Evolutionary conservation across 2,113 vertebrate species (phyloP), one percentile per base, ranked within the genome.

Genomic region (Notarius quadriscutis): DNA sequence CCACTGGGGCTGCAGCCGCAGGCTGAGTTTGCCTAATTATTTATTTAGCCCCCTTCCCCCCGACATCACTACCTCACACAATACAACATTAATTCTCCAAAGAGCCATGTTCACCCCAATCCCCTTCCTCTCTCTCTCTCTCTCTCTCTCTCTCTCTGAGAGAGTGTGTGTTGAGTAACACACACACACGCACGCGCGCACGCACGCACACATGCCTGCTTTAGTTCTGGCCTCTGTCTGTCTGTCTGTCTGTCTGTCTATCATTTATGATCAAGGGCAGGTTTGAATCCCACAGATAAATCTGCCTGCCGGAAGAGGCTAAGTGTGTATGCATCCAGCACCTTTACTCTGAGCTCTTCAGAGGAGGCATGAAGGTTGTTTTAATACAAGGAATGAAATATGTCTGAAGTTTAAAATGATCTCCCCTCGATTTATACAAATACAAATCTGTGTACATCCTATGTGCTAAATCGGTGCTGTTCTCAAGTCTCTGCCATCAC

Each of bases 81-180:
- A 88, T 90, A 81, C 86, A 86, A 90, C 87, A 88, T 88, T 88
- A 85, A 88, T 90, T 90, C 87, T 82, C 87, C 58, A 86, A 90
- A 84, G 89, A 81, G 41, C 88, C 83, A 79, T 84, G 86, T 74
- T 71, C 62, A 10, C 71, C 63, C 84, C 86, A 89, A 34, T 85
- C 83, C 84, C 88, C 86, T 71, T 53, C 8, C 11, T 25, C 77
- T 60, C 25, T 27, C 58, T 80, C 53, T 62, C 58, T 57, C 58
- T 80, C 53, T 62, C 58, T 57, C 11, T 25, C 77, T 60, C 25
- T 27, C 58, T 80, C 53, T 62, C 58, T 57, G 22, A 30, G 30
- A 30, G 30, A 30, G 17, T 80, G 82, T 60, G 60, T 80, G 77
- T 85, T 62, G 41, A 27, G 5, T 22, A 22, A 41, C n/a, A 72